Conservation (phyloP, 2,797 vertebrate species). For the Rhinichthys osculus region DNA sequence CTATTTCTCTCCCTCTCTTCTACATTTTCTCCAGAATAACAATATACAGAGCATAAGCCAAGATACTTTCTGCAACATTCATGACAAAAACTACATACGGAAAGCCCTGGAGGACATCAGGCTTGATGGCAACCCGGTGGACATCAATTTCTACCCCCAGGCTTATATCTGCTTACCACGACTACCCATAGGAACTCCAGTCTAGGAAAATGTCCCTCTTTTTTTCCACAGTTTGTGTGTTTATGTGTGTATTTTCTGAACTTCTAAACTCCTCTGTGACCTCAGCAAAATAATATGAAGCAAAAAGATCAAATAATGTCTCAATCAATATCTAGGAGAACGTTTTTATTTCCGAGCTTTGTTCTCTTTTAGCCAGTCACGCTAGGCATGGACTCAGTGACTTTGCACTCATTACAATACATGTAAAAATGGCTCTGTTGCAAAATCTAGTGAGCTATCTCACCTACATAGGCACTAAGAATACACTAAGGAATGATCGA, state of each 20-base stretch:
- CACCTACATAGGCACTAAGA: neutral
- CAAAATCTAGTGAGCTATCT: neutral
- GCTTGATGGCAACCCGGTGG: slow-evolving; percentile 84
- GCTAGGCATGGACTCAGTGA: neutral
- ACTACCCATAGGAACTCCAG: slow-evolving; percentile 77
- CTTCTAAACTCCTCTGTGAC: neutral
- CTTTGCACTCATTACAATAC: neutral
- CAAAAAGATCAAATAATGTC: neutral
- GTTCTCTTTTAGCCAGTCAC: neutral
- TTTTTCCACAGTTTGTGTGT: neutral
- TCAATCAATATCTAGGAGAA: slow-evolving; percentile 10
- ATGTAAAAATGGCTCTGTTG: neutral
- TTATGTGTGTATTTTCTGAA: neutral
- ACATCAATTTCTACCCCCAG: slow-evolving; percentile 77
- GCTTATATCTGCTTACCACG: slow-evolving; percentile 84
- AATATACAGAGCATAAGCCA: slow-evolving; percentile 77
- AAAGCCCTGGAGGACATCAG: slow-evolving; percentile 82
- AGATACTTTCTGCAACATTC: slow-evolving; percentile 79
- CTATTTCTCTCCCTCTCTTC: neutral
- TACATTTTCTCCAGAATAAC: slow-evolving; percentile 77
- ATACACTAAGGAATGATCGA: too few species aligned
- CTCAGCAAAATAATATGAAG: slow-evolving; percentile 3
- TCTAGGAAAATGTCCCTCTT: slow-evolving; percentile 56
- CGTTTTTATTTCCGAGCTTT: neutral
- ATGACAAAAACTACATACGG: slow-evolving; percentile 73